Evolutionary conservation across 2,888 invertebrate species (phyloP).

Genomic region (Heterodera filipjevi): DNA sequence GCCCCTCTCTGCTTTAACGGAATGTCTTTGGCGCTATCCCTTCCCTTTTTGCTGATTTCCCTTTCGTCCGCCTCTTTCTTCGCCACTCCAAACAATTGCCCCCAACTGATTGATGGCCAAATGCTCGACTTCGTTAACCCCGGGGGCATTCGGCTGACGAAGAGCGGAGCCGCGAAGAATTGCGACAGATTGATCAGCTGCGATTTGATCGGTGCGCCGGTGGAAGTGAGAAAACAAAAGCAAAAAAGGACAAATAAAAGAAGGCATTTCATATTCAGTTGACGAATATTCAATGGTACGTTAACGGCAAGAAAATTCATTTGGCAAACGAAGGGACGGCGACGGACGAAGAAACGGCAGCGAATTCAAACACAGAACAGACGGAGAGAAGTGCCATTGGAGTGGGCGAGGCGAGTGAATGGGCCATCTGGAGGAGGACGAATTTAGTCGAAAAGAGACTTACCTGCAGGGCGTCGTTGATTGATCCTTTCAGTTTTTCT

Average conservation of each 20-base stretch:
- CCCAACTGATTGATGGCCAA: constrained; percentile 21
- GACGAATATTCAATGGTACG: constrained; percentile 36
- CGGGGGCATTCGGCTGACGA: constrained; percentile 6
- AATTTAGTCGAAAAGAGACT: not conserved
- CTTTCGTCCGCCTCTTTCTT: not conserved
- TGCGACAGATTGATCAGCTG: constrained; percentile 13
- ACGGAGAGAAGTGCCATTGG: not conserved
- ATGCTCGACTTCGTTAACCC: constrained; percentile 23
- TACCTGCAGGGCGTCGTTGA: too few species aligned
- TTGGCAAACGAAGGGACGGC: not conserved
- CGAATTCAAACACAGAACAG: not conserved
- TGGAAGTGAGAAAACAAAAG: not conserved
- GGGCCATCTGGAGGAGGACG: too few species aligned
- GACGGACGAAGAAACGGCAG: not conserved
- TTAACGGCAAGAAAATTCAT: constrained; percentile 35
- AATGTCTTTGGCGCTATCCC: not conserved
- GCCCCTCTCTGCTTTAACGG: not conserved
- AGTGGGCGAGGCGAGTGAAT: constrained; percentile 1
- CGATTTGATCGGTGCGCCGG: constrained; percentile 23
- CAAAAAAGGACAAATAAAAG: not conserved
- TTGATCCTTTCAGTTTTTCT: too few species aligned
- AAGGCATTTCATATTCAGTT: not conserved
- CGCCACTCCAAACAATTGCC: not conserved
- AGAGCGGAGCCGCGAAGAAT: not conserved
- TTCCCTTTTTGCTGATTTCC: not conserved